Base-by-base conservation (phyloP, 2,113 vertebrate species). In the Nettapus auritus region DNA sequence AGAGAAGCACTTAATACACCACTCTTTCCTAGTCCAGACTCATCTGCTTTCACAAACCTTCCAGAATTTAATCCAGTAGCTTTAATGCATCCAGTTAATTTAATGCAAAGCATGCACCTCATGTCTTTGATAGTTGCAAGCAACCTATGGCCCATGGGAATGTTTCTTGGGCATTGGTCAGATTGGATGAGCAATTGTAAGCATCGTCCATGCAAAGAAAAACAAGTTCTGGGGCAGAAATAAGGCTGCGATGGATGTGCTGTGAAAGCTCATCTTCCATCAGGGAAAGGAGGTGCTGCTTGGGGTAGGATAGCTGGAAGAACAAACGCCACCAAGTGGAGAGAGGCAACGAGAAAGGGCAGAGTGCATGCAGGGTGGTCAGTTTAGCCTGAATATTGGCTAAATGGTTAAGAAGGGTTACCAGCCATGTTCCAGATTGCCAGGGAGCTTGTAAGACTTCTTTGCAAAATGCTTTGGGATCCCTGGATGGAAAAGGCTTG, bases 141-240 rank as follows among this genome's bases (percentile, higher is more conserved):
- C 52, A 63, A 28, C 22, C 22, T 42, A 18, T 52, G 19, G 46
- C 13, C 23, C 50, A 55, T 5, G 20, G 25, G 31, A 46, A 28
- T n/a, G 6, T 79, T 86, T 74, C 34, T 62, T 28, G 52, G 36
- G 16, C 11, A 1, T 6, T n/a, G 23, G 5, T 36, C 69, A 10
- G 21, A 25, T 3, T 26, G 78, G n/a, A 25, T 48, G 68, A 80
- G 42, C 19, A 83, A 13, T 6, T 46, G 31, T 2, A 17, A 26
- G 29, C 1, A 8, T 36, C 0, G 0, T 5, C 42, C 22, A 7
- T 11, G 6, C 18, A 36, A 75, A 53, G 40, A 57, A 77, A 85
- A 86, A 14, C 19, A 60, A 17, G 16, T 13, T 40, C 28, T 36
- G 55, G 1, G 6, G 33, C 53, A 88, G 67, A 82, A 73, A 28